Base-by-base conservation (phyloP, 2,113 vertebrate species). In the Phalacrocorax pelagicus region DNA sequence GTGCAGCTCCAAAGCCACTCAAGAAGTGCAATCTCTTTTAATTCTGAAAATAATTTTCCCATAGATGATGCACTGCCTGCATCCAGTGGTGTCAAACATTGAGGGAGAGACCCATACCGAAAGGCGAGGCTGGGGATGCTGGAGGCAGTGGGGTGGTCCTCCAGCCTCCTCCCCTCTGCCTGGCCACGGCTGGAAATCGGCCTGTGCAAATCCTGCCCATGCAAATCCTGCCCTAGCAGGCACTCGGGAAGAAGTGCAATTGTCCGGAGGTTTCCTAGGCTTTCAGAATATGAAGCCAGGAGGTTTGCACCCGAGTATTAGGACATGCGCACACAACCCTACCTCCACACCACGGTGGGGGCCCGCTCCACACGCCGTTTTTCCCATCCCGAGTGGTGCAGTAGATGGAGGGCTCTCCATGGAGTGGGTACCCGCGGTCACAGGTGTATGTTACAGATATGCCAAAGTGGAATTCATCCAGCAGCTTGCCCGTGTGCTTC, bases 291-390 rank as follows among this genome's bases (percentile, higher is more conserved):
- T 0, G 7, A 14, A 67, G 4, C 49, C 0, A 8, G 44, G 49
- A 12, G 66, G n/a, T 3, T 55, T 3, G 1, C 16, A 21, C 65
- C 6, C 0, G 0, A 17, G 13, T 7, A 2, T 24, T 10, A 11
- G 26, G 12, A 9, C 0, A 1, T 9, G 34, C 46, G 6, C 51
- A 3, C 40, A 4, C 67, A 36, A 3, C 54, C 92, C n/a, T 82
- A 97, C 96, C 96, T 96, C 96, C 94, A 0, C 97, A 98, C 1
- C 6, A 54, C 0, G 97, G 97, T 3, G 91, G 91, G 22, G 93
- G 86, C 14, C 81, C 54, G 32, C 96, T 98, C 98, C 97, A 98
- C 27, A 86, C 84, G 19, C 98, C 98, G 30, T 86, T 94, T 9
- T 2, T 1, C 38, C 96, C 95, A 2, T 98, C 98, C 10, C 6